Base-by-base conservation (phyloP, 2,113 vertebrate species). In the Myrmophylax atrothorax region DNA sequence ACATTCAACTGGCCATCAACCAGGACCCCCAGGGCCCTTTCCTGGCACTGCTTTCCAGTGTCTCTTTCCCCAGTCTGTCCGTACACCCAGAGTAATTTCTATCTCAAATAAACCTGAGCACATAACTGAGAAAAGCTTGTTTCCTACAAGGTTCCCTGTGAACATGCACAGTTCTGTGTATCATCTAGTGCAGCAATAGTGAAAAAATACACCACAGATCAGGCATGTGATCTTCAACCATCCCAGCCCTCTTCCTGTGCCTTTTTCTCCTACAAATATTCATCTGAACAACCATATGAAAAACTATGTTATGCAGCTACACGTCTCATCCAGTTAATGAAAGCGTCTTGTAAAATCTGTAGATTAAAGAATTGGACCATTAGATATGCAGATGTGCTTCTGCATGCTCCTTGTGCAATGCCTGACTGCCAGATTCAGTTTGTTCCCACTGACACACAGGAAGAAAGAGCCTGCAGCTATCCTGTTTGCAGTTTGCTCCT, bases 1-100 rank as follows among this genome's bases (percentile, higher is more conserved):
- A 22, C 1, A 7, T 10, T 19, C 25, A 47, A 8, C 26, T 8
- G 1, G 1, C 33, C 18, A 53, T 7, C 13, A 10, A 22, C 9
- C 38, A 69, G 47, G 25, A 66, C 3, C 10, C 12, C 18, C 50
- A 18, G 22, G 14, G 16, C 22, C 59, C 52, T 28, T 66, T 33
- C 52, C 0, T 9, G 26, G 46, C 6, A 25, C 38, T 15, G 10
- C 12, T 52, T 62, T 74, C 53, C 46, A 82, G 60, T 28, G 24
- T 37, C 44, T 59, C 42, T 12, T 47, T 31, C 42, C 63, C 76
- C 29, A 33, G 18, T 37, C 68, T 67, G 60, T 14, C 44, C 3
- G 3, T 9, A 75, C 16, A 89, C 8, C 28, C 29, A 28, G 46
- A 16, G 33, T 20, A 46, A 82, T n/a, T 19, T n/a, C 28, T 35